These are phyloP conservation scores for Cyprinodon variegatus DNA, from an alignment of 2,113 vertebrate species.

Conservation along the genomic window DNA sequence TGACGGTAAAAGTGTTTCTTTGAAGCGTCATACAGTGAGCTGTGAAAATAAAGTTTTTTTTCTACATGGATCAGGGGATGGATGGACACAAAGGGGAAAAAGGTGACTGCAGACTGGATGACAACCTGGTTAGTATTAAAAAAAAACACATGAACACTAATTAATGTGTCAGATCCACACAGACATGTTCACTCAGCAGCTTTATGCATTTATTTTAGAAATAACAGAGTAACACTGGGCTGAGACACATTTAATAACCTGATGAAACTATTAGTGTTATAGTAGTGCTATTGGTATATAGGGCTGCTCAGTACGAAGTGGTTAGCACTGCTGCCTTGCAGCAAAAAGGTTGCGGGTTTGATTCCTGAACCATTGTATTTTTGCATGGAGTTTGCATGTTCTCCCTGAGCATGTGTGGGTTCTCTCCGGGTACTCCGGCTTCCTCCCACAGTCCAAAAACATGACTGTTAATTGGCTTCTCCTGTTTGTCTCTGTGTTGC, in stretches of 20 bases:
- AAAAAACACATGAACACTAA: not conserved
- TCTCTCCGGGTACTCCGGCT: too few species aligned
- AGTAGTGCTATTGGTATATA: too few species aligned
- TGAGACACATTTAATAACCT: not conserved
- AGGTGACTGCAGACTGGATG: slow-evolving; percentile 87
- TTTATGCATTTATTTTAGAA: not conserved
- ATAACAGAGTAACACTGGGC: not conserved
- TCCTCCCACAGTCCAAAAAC: too few species aligned
- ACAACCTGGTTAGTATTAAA: slow-evolving; percentile 86
- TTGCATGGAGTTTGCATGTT: too few species aligned
- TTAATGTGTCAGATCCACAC: not conserved
- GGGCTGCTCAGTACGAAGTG: too few species aligned
- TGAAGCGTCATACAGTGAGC: not conserved
- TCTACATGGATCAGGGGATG: slow-evolving; percentile 79
- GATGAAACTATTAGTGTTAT: not conserved
- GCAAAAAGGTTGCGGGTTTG: too few species aligned
- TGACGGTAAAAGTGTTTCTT: slow-evolving; percentile 1
- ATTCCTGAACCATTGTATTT: too few species aligned
- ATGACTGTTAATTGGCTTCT: too few species aligned
- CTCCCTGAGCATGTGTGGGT: too few species aligned
- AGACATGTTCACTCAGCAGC: not conserved
- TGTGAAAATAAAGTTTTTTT: slow-evolving; percentile 1
- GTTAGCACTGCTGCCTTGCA: too few species aligned
- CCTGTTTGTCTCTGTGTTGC: too few species aligned
- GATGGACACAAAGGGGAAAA: slow-evolving; percentile 90